Base-by-base conservation (phyloP, 2,797 vertebrate species). In the Acipenser ruthenus region DNA sequence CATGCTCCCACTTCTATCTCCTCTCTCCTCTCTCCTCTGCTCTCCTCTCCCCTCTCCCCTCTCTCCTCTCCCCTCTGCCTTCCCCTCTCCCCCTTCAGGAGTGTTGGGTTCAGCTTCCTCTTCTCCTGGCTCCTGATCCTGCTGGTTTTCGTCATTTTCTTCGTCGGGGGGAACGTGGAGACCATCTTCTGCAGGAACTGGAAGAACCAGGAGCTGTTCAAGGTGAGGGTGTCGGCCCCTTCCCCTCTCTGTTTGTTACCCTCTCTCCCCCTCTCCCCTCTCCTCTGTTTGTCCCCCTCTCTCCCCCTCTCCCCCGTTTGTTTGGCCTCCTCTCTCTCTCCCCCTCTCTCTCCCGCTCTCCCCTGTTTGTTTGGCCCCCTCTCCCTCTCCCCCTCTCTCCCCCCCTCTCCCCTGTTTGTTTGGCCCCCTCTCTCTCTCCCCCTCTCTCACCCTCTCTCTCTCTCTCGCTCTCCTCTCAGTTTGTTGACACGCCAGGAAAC, bases 131-230 rank as follows among this genome's bases (percentile, higher is more conserved):
- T 91, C 23, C 84, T 92, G 72, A 77, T 87, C 70, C 82, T 91
- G 69, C 70, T 92, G n/a, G 86, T 92, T 53, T 86, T 87, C 0
- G 63, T 80, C 77, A 88, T 86, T 8, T 89, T 93, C 68, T 68
- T 92, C 65, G 72, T 90, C 8, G 90, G 89, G 2, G 91, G 90
- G 65, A 91, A 92, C 0, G 70, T 84, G 65, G 82, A 89, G 74
- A 90, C 88, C 0, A 67, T 91, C 69, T 68, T 87, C 64, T 93
- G 91, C 72, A 82, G 67, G 68, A 87, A 85, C 61, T 91, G 87
- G 87, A 73, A 78, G 64, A 88, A 71, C 1, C 80, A 84, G 15
- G 83, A 89, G 67, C 80, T 92, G 11, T 90, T 86, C 50, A 61
- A 85, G 88, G 91, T 93, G 49, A 1, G 49, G 10, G 9, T 55